A percentile compares a stretch with the other conserved stretches of the same genome.
phyloP scores from a whole-genome alignment of 2,797 vertebrate genomes.

The Gephyroberyx darwinii region DNA sequence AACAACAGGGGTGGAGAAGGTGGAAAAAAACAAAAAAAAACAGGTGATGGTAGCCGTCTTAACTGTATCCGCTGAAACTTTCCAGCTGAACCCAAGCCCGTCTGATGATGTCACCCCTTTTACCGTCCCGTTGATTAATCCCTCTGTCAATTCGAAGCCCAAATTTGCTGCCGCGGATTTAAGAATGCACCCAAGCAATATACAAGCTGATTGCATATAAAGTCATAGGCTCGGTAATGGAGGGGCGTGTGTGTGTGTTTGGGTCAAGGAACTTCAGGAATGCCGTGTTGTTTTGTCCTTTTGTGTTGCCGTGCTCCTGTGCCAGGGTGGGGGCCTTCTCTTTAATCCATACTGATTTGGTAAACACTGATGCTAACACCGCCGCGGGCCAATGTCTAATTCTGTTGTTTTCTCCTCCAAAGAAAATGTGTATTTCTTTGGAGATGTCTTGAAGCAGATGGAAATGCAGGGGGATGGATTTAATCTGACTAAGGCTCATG shows the following conservation, averaged over 20 bases:
- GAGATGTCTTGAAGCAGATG: constrained; percentile 81
- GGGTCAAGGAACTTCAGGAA: constrained; percentile 74
- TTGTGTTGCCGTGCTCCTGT: constrained; percentile 54
- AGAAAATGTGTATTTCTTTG: constrained; percentile 81
- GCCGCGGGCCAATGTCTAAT: constrained; percentile 63
- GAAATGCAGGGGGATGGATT: constrained; percentile 76
- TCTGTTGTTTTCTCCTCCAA: constrained; percentile 70
- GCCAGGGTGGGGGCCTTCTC: constrained; percentile 57
- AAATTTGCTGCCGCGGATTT: constrained; percentile 75
- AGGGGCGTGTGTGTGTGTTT: constrained; percentile 43
- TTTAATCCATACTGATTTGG: constrained; percentile 72
- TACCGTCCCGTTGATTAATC: constrained; percentile 77
- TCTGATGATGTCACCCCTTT: constrained; percentile 75
- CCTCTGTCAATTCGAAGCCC: constrained; percentile 70
- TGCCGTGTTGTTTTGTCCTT: constrained; percentile 59
- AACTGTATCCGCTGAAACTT: constrained; percentile 41
- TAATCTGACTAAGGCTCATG: constrained; percentile 82
- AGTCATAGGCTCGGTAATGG: constrained; percentile 70
- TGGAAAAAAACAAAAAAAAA: constrained; percentile 38
- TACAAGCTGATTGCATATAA: constrained; percentile 79
- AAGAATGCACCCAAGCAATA: constrained; percentile 76
- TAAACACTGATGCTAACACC: constrained; percentile 69
- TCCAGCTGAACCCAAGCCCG: constrained; percentile 54
- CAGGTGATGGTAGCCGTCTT: constrained; percentile 42
- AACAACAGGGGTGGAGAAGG: constrained; percentile 23